Evolutionary conservation across 2,888 invertebrate species (phyloP), one percentile per base, ranked within the genome.

Genomic region (Orthonevra nobilis): DNA sequence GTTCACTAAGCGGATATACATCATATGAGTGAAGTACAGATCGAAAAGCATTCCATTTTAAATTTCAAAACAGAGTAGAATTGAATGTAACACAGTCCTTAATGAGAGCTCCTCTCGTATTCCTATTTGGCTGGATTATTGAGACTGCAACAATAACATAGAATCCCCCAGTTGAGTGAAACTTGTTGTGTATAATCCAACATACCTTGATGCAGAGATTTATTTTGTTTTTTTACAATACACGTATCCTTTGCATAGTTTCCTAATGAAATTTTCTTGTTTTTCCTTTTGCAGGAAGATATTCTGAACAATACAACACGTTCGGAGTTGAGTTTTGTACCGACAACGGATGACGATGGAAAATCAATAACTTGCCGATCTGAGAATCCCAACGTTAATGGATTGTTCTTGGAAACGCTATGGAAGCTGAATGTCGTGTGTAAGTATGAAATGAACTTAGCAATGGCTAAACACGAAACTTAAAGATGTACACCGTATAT

Each of bases 351-450:
- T 86, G 96, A 97, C 90, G 95, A 96, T 90, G 95, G 95, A 84
- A 96, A 96, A 90, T 92, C 93, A 84, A 93, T 97, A 90, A 94
- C 94, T 75, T 97, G 97, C 90, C 92, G 96, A 85, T 95, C 96
- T 6, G 96, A 96, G 90, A 97, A 97, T 91, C 96, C 96, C 81
- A 95, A 95, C 91, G 95, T 96, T 84, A 95, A 94, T 81, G 93
- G 95, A 56, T 92, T 95, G 83, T 93, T 91, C 87, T 90, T 95
- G 84, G 96, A 96, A 89, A 94, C 95, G 83, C 92, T 94, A 60
- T 96, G 95, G 95, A 94, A 93, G 87, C 93, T 96, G 88, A 93
- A 94, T 90, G 96, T 97, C 85, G 96, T 96, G 83, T 96, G 96
- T 96, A 90, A 95, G 96, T 95, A 90, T 23, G 23, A 23, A 23